Percentiles rank a stretch among this genome's conserved stretches.
Conservation (phyloP, 2,888 invertebrate species). For the Erynnis tages region DNA sequence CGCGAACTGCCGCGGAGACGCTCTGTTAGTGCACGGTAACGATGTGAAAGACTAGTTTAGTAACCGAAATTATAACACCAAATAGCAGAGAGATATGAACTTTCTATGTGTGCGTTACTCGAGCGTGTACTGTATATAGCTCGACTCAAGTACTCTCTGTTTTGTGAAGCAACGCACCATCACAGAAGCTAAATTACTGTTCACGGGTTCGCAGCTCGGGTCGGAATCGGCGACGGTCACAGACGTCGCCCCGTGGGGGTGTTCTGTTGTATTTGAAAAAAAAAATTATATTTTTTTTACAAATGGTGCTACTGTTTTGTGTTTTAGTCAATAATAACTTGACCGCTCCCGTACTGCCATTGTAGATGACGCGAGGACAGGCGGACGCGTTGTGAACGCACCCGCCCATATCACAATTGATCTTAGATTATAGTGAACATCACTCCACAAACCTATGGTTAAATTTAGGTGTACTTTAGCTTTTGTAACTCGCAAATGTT, state of each 20-base stretch:
- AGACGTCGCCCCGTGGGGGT: slow-evolving; percentile 32
- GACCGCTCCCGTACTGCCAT: slow-evolving; percentile 64
- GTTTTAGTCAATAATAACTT: slow-evolving; percentile 73
- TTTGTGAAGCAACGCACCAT: slow-evolving; percentile 5
- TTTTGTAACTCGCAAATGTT: slow-evolving; percentile 61
- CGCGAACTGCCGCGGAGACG: too few relatives aligned
- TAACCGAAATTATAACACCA: too few relatives aligned
- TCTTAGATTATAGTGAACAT: slow-evolving; percentile 31
- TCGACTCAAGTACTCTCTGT: too few relatives aligned
- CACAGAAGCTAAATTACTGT: slow-evolving; percentile 23
- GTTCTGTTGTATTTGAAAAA: slow-evolving; percentile 54
- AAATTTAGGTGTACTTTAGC: slow-evolving; percentile 61
- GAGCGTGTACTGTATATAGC: too few relatives aligned
- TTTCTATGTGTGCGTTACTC: too few relatives aligned
- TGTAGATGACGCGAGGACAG: slow-evolving; percentile 44
- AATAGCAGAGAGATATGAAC: too few relatives aligned
- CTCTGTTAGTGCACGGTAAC: too few relatives aligned
- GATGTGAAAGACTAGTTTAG: too few relatives aligned
- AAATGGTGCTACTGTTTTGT: slow-evolving; percentile 79
- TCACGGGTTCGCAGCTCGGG: neutral
- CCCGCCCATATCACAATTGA: slow-evolving; percentile 49
- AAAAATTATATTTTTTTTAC: slow-evolving; percentile 74
- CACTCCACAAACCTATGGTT: slow-evolving; percentile 34
- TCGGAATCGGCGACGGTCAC: neutral
- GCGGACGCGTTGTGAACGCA: slow-evolving; percentile 43